These are phyloP conservation scores for Nomada ruficornis DNA, from an alignment of 2,888 invertebrate species.

Conservation along the genomic window DNA sequence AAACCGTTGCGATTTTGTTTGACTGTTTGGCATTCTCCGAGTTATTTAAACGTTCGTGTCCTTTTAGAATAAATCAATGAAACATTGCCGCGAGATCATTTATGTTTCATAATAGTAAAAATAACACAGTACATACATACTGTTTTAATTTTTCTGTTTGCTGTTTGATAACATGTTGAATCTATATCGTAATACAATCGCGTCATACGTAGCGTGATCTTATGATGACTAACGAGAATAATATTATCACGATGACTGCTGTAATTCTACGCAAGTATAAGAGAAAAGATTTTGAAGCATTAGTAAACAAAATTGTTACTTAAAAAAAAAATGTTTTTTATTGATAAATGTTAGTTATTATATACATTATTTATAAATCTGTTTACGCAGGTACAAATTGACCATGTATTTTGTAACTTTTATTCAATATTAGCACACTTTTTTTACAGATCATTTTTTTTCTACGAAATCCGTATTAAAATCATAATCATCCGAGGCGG, in stretches of 20 bases:
- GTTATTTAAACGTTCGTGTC: no score
- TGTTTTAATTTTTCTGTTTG: not conserved
- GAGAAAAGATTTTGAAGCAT: not conserved
- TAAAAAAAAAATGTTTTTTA: not conserved
- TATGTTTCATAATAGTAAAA: no score
- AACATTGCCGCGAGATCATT: no score
- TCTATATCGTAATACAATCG: no score
- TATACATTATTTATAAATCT: slow-evolving; percentile 26
- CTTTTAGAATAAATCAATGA: no score
- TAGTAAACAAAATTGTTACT: not conserved
- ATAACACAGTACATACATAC: no score
- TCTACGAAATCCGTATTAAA: slow-evolving; percentile 87
- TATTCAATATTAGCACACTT: not conserved
- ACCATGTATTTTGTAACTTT: slow-evolving; percentile 8
- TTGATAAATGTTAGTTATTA: slow-evolving; percentile 15
- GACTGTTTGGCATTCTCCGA: no score
- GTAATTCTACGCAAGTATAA: no score
- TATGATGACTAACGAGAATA: no score
- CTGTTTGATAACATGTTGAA: not conserved
- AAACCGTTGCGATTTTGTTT: no score
- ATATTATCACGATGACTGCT: no score
- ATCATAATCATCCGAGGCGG: slow-evolving; percentile 86
- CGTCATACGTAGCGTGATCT: no score
- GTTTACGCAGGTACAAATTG: slow-evolving; percentile 9
- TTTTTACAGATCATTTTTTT: slow-evolving; percentile 7